Conservation (phyloP, 2,797 vertebrate genomes). For the Propithecus deckenii region DNA sequence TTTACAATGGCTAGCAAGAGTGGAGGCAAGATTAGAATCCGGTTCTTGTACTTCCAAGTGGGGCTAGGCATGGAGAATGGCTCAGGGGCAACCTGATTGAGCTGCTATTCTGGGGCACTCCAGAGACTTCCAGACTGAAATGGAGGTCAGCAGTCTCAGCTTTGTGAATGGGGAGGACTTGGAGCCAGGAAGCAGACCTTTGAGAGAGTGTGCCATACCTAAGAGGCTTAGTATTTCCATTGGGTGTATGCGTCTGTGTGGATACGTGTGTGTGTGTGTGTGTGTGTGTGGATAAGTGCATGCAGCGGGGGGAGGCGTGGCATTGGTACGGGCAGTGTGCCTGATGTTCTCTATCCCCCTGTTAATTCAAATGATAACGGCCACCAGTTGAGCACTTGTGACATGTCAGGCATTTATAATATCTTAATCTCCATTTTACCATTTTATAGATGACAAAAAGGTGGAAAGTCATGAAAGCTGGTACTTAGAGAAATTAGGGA, state of each 20-base stretch:
- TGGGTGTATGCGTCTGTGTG: neutral
- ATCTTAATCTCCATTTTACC: neutral
- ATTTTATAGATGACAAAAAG: neutral
- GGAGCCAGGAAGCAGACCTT: neutral
- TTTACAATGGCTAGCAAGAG: neutral
- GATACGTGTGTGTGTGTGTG: neutral
- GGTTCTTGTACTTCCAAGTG: neutral
- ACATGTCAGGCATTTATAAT: neutral
- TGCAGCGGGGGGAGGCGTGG: rapidly evolving
- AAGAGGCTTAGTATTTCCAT: neutral
- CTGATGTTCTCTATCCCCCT: neutral
- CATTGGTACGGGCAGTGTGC: neutral
- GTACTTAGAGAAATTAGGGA: neutral
- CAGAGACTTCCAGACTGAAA: neutral
- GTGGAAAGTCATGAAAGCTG: neutral
- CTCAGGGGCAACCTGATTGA: neutral
- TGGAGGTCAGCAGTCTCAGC: neutral
- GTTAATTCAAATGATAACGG: neutral
- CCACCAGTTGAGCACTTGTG: neutral
- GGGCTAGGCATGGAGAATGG: neutral
- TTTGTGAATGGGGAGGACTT: neutral
- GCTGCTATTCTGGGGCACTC: no score
- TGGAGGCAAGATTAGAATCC: neutral
- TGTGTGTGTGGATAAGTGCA: no score
- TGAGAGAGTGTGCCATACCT: neutral